Evolutionary conservation across 2,888 invertebrate genomes (phyloP).

Genomic region (Hetaerina titia): DNA sequence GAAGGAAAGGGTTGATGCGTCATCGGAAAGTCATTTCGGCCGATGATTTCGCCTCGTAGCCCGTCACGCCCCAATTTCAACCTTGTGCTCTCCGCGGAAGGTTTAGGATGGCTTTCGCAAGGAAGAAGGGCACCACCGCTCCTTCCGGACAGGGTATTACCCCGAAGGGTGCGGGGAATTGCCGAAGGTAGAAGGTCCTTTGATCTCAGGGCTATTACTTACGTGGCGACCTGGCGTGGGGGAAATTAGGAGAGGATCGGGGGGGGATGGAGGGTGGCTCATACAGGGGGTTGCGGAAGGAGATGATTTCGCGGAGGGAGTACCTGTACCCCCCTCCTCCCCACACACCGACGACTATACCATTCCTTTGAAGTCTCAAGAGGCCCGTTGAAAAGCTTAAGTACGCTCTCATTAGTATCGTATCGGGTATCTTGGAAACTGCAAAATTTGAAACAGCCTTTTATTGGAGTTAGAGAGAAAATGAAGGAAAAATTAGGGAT

Average conservation of each 20-base stretch:
- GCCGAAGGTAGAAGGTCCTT: neutral
- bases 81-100: neutral
- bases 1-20: no score
- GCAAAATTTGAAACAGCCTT: neutral
- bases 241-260: neutral
- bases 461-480: neutral
- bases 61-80: neutral
- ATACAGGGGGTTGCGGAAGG: neutral
- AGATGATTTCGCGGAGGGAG: neutral
- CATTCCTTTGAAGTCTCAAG: neutral
- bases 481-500: neutral
- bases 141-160: neutral
- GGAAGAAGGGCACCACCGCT: neutral
- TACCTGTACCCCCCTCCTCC: neutral
- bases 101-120: neutral
- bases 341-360: neutral
- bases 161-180: neutral
- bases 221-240: neutral
- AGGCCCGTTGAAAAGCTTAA: neutral
- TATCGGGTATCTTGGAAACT: neutral
- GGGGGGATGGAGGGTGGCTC: neutral
- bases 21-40: neutral
- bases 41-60: neutral
- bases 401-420: constrained; percentile 37
- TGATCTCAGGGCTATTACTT: constrained; percentile 27